phyloP scores from a whole-genome alignment of 2,888 invertebrate species.

The Poecilobothrus nobilitatus region DNA sequence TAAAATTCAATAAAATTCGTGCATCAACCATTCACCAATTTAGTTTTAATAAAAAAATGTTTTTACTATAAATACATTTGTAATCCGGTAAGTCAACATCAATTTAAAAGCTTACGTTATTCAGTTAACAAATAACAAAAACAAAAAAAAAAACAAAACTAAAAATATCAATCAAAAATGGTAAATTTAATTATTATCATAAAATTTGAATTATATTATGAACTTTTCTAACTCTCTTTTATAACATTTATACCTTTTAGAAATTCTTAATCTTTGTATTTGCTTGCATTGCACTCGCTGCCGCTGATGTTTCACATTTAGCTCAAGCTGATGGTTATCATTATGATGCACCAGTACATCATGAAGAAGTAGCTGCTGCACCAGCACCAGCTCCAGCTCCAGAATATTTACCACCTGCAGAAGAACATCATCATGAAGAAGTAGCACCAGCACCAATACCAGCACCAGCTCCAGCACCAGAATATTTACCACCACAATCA shows the following conservation, averaged over 20 bases:
- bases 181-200: no score
- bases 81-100: no score
- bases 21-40: no score
- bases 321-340: background rate
- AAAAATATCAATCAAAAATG: no score
- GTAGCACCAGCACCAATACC: background rate
- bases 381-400: background rate
- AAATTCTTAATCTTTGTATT: background rate
- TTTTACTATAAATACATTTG: no score
- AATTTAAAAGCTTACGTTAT: no score
- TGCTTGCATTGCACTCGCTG: background rate
- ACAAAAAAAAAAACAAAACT: no score
- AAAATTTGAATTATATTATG: no score
- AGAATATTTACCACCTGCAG: slow-evolving; percentile 8
- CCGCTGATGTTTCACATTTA: background rate
- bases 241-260: background rate
- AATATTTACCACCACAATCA: background rate
- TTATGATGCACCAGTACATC: background rate
- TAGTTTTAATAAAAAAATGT: no score
- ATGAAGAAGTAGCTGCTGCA: background rate
- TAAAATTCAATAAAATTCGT: no score
- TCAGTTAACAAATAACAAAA: no score
- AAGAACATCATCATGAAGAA: background rate
- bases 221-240: no score
- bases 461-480: background rate